phyloP scores from a whole-genome alignment of 1,140 invertebrate species.

The Camponotus pennsylvanicus region DNA sequence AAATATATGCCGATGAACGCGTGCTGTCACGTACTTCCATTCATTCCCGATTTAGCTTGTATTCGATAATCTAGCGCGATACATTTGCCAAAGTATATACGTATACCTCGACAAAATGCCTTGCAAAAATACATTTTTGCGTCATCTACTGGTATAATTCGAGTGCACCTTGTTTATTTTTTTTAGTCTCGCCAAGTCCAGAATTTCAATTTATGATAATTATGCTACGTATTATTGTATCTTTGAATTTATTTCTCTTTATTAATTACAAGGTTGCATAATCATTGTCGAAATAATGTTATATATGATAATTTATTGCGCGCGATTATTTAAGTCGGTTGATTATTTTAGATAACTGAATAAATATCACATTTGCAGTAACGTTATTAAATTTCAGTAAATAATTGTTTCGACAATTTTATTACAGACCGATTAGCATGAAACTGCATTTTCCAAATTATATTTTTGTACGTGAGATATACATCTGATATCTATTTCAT shows the following conservation, averaged over 20 bases:
- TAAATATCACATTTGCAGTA: not conserved
- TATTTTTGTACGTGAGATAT: not conserved
- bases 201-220: not conserved
- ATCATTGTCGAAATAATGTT: not conserved
- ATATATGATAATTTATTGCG: not conserved
- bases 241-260: not conserved
- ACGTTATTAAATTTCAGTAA: not conserved
- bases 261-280: not conserved
- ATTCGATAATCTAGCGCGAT: constrained; percentile 16
- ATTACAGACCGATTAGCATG: not conserved
- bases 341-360: not conserved
- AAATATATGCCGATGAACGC: constrained; percentile 41
- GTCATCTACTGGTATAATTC: not conserved
- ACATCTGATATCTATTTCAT: not conserved
- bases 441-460: not conserved
- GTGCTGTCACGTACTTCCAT: not conserved
- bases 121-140: constrained; percentile 41
- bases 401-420: not conserved
- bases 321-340: not conserved
- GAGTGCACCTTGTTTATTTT: not conserved
- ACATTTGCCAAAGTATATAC: constrained; percentile 5
- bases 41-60: constrained; percentile 21
- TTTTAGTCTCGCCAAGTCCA: constrained; percentile 7
- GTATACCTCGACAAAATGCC: not conserved
- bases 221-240: not conserved